Conservation (phyloP, 2,113 vertebrate genomes). For the Solea solea region DNA sequence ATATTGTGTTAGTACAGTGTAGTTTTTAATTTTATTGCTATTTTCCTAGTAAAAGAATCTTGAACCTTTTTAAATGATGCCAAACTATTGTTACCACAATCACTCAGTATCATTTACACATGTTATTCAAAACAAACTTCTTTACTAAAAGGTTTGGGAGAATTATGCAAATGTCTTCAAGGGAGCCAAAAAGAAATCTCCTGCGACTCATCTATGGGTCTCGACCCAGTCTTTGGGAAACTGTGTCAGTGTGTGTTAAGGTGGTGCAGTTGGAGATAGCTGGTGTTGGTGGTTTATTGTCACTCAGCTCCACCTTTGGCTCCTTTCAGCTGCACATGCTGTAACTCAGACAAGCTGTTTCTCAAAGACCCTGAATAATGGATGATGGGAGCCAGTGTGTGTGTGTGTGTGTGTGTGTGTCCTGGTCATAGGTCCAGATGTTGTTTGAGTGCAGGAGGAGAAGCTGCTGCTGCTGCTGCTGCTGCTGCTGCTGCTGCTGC, state of each 20-base stretch:
- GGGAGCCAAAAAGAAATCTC: too few species aligned
- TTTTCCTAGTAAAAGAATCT: too few species aligned
- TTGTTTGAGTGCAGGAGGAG: not conserved
- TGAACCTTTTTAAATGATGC: too few species aligned
- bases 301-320: conserved; percentile 49
- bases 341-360: conserved; percentile 59
- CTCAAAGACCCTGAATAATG: conserved; percentile 69
- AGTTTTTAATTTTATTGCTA: too few species aligned
- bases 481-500: conserved; percentile 18
- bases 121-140: too few species aligned
- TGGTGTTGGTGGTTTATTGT: conserved; percentile 11
- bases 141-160: too few species aligned
- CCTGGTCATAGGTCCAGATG: conserved; percentile 1
- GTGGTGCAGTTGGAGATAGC: conserved; percentile 16
- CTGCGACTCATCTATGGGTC: too few species aligned
- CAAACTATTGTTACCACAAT: too few species aligned
- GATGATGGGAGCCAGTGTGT: conserved; percentile 38
- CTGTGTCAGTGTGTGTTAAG: not conserved
- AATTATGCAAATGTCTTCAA: too few species aligned
- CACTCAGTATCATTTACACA: too few species aligned
- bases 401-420: not conserved
- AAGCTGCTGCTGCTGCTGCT: not conserved
- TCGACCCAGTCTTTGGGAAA: not conserved
- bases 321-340: conserved; percentile 74
- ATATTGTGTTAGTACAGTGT: too few species aligned